phyloP scores from a whole-genome alignment of 2,113 vertebrate genomes.

The Grammomys dolichurus region DNA sequence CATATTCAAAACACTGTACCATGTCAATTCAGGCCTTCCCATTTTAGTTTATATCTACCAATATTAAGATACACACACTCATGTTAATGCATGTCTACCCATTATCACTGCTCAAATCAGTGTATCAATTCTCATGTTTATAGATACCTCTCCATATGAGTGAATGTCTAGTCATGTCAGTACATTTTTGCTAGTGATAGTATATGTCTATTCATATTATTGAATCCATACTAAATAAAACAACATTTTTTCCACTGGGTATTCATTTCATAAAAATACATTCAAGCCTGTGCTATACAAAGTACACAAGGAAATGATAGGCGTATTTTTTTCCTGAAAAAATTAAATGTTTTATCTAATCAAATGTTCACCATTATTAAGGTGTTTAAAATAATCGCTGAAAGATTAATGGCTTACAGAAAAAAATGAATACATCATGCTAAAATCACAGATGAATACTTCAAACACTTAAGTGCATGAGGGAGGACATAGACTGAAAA shows the following conservation, averaged over 20 bases:
- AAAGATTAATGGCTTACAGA: neutral
- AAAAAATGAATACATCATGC: neutral
- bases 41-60: neutral
- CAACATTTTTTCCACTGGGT: neutral
- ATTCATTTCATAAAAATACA: neutral
- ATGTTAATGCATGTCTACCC: neutral
- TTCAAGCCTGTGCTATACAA: neutral
- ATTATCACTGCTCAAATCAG: neutral
- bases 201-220: neutral
- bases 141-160: neutral
- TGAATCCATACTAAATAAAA: neutral
- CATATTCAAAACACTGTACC: neutral
- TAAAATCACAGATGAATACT: neutral
- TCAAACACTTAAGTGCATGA: neutral
- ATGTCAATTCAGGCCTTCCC: neutral
- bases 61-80: neutral
- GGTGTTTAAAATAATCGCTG: neutral
- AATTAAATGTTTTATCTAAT: neutral
- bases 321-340: neutral
- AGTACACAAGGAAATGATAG: neutral
- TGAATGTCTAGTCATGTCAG: neutral
- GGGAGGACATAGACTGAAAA: neutral
- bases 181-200: neutral
- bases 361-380: neutral
- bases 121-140: neutral